Base-by-base conservation (phyloP, 2,888 invertebrate genomes). In the Steinernema hermaphroditum region DNA sequence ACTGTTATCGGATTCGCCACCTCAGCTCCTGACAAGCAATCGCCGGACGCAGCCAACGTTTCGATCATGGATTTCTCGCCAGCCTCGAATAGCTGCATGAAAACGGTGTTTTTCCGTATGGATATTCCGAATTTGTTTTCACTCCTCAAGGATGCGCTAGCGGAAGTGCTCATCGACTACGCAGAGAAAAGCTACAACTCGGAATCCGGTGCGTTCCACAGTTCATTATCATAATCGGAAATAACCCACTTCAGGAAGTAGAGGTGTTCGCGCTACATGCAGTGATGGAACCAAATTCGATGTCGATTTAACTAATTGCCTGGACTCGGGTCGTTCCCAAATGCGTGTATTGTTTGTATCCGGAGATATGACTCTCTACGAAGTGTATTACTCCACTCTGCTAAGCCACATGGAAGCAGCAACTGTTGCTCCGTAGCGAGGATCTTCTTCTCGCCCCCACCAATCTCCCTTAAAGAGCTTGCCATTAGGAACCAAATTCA, bases 1-100 rank as follows among this genome's bases (percentile, higher is more conserved):
- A 84, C 84, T 8, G 84, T 83, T 2, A 82, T 81, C 69, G 82
- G 82, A 9, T 82, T 81, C 69, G 72, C 80, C n/a, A 69, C 78
- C 8, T 75, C 79, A 14, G 75, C 78, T 16, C 24, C 41, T 1
- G 62, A 62, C 62, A 62, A 62, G 32, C 62, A 62, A 19, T 62
- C 62, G 9, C 62, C 62, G 16, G 62, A 62, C 34, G 32, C 62
- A 12, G 34, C 29, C 34, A 62, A 16, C 29, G 50, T 24, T 4
- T 62, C 62, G 2, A 62, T 62, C 29, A 62, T 62, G 62, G 62
- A 62, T 16, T 62, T 62, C 62, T 62, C 62, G 16, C 62, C 62
- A 1, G 62, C 62, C 32, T 62, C 62, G 12, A 62, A 62, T 27
- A 62, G 62, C 34, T 62, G 62, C 62, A 62, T 62, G 62, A 62